Evolutionary conservation across 2,797 vertebrate genomes (phyloP), one percentile per base, ranked within the genome.

Genomic region (Antrozous pallidus): DNA sequence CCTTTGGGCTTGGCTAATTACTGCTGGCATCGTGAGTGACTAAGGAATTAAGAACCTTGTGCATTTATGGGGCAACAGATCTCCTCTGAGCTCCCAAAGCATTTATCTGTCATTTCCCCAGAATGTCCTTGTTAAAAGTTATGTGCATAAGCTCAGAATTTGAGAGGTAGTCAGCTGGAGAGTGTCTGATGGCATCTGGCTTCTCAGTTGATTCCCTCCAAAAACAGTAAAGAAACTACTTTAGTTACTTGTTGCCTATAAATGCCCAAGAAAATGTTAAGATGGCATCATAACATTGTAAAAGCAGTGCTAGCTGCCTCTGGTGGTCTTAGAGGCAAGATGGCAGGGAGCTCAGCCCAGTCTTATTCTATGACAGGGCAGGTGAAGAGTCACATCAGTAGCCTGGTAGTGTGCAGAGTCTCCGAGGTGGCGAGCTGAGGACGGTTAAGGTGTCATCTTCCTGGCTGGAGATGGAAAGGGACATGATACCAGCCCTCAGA

Each of bases 1-100:
- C 80, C 78, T 95, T 77, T 83, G 88, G 94, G 51, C 77, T 86
- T 95, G 71, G 54, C 79, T 96, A 97, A 97, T 97, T 94, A 94
- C 71, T 81, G 82, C 56, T 81, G 78, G 88, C 82, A 74, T 89
- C 18, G 6, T 86, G 11, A 22, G 38, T 96, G 85, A 96, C 78
- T 96, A 91, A 95, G 75, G 88, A 78, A 78, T 93, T 93, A 90
- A 92, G 86, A 96, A 88, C 95, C 69, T 91, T 86, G 22, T 92
- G 88, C 47, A 47, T 96, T 96, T 95, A 65, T 38, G 77, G 91
- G 65, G 67, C 91, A 96, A 11, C 63, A 93, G 51, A 51, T 93
- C 58, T 51, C 93, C 92, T 49, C 58, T 94, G 63, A 87, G 38
- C 61, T 95, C 85, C 65, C 70, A 93, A 83, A 86, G 42, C 47